These are phyloP conservation scores for Sinotaia quadrata DNA, from an alignment of 2,888 invertebrate species.

Conservation along the genomic window DNA sequence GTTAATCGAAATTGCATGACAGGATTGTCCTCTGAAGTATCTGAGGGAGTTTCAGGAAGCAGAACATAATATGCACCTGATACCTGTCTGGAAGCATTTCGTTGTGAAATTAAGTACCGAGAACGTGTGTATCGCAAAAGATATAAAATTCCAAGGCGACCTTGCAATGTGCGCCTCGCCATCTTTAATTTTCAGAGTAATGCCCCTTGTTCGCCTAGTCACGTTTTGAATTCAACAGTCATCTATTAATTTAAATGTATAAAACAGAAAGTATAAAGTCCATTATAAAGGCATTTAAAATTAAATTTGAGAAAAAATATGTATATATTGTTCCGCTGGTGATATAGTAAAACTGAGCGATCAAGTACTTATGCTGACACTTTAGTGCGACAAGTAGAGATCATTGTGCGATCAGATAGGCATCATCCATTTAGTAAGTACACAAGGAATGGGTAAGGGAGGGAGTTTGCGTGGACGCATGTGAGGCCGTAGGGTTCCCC, in stretches of 20 bases:
- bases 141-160: conserved; percentile 14
- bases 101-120: background rate
- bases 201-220: conserved; percentile 1
- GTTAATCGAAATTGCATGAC: conserved; percentile 80
- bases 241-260: background rate
- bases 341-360: no score
- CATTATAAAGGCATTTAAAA: background rate
- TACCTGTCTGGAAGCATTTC: background rate
- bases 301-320: background rate
- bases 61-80: conserved; percentile 27
- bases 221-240: background rate
- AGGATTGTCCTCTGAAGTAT: conserved; percentile 83
- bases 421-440: no score
- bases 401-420: no score
- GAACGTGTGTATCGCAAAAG: conserved; percentile 9
- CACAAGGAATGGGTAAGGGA: no score
- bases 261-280: background rate
- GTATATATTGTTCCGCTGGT: background rate
- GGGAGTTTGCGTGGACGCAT: no score
- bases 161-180: conserved; percentile 29
- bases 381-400: no score
- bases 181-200: conserved; percentile 17
- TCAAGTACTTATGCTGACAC: no score
- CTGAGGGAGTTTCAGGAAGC: conserved; percentile 77
- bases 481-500: no score